These are phyloP conservation scores for Camelus bactrianus DNA, from an alignment of 2,113 vertebrate species.

Conservation along the genomic window DNA sequence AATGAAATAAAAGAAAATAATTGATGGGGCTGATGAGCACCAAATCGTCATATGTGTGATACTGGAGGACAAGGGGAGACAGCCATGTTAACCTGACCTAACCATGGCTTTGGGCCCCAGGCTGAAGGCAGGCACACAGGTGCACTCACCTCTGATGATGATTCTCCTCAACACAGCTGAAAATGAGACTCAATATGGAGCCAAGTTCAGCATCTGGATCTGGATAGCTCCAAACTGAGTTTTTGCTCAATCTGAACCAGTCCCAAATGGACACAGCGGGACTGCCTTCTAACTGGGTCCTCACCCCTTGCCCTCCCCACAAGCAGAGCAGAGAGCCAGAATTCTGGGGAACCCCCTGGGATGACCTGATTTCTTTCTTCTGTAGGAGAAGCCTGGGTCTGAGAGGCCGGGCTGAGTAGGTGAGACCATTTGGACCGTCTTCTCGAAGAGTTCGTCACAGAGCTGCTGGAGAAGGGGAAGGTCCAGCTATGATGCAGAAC, in stretches of 20 bases:
- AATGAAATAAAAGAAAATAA: background rate
- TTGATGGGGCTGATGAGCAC: background rate
- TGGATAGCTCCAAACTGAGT: no score
- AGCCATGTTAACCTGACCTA: background rate
- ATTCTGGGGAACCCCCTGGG: background rate
- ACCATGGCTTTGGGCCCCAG: background rate
- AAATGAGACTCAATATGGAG: background rate
- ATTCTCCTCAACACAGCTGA: background rate
- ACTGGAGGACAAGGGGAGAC: background rate
- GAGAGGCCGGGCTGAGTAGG: background rate
- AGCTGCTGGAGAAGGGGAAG: fast-evolving
- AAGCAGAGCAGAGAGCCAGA: background rate
- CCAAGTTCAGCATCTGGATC: background rate
- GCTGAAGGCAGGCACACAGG: background rate
- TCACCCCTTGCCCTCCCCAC: background rate
- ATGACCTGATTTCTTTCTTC: background rate
- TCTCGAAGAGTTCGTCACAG: background rate
- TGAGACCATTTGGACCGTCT: background rate
- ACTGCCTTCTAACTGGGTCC: background rate
- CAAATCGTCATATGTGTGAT: background rate
- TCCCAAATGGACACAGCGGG: background rate
- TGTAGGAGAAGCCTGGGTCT: background rate
- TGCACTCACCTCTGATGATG: background rate
- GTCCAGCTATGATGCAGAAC: background rate
- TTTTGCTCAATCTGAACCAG: background rate